Conservation (phyloP, 1,140 invertebrate genomes). For the Phortica variegata region DNA sequence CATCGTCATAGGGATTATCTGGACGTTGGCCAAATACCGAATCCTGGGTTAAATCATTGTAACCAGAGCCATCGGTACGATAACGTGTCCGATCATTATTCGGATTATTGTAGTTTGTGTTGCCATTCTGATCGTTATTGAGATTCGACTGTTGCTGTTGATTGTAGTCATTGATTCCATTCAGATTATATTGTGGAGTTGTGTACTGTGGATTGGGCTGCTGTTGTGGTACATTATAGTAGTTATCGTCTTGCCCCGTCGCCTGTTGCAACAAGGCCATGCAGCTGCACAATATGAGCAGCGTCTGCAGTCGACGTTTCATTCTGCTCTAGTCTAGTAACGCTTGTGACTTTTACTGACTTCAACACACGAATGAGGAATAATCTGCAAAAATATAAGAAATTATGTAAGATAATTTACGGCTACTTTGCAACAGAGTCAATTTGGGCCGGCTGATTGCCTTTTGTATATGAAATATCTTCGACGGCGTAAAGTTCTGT, state of each 20-base stretch:
- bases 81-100: conserved; percentile 30
- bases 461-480: too few species aligned
- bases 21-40: conserved; percentile 29
- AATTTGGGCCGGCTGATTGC: too few species aligned
- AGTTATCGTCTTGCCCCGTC: conserved; percentile 26
- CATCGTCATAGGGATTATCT: conserved; percentile 22
- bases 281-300: conserved; percentile 20
- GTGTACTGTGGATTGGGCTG: conserved; percentile 3
- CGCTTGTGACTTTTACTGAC: too few species aligned
- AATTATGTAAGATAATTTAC: too few species aligned
- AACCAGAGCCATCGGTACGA: conserved; percentile 23
- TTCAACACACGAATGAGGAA: too few species aligned
- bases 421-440: too few species aligned
- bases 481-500: too few species aligned
- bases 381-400: too few species aligned
- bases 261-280: conserved; percentile 3
- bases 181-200: conserved; percentile 7
- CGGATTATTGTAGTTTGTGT: conserved; percentile 1
- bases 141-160: conserved; percentile 18
- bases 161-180: not conserved
- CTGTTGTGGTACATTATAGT: conserved; percentile 21
- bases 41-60: conserved; percentile 39
- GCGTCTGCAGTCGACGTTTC: conserved; percentile 30
- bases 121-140: conserved; percentile 4
- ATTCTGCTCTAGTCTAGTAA: too few species aligned